Evolutionary conservation across 2,113 vertebrate species (phyloP).

Genomic region (Potamarius usumacintae): DNA sequence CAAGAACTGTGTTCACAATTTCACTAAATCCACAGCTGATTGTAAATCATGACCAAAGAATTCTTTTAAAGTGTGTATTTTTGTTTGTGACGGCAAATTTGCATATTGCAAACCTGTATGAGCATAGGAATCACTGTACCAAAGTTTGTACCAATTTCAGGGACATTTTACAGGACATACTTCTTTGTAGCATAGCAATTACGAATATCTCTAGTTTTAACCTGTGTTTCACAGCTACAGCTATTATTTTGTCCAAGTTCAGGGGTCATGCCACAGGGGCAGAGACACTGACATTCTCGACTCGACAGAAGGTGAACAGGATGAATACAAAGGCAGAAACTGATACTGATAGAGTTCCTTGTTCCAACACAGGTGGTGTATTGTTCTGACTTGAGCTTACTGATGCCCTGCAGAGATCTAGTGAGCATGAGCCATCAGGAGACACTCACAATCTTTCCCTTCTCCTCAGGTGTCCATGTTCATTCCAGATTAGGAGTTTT

Average conservation of each 20-base stretch:
- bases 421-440: slow-evolving; percentile 3
- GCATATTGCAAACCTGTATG: too few species aligned
- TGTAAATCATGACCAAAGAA: too few species aligned
- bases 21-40: too few species aligned
- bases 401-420: slow-evolving; percentile 36
- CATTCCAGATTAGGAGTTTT: slow-evolving; percentile 55
- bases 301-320: not conserved
- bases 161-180: slow-evolving; percentile 55
- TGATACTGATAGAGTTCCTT: not conserved
- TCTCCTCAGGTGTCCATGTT: slow-evolving; percentile 26
- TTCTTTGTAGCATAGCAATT: slow-evolving; percentile 63
- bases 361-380: not conserved
- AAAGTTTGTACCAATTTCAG: slow-evolving; percentile 58
- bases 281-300: slow-evolving; percentile 31
- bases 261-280: slow-evolving; percentile 35
- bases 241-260: slow-evolving; percentile 56
- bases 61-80: too few species aligned
- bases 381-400: slow-evolving; percentile 35
- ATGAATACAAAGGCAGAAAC: not conserved
- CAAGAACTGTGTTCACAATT: too few species aligned
- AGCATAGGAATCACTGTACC: too few species aligned
- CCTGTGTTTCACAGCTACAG: slow-evolving; percentile 56
- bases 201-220: slow-evolving; percentile 57
- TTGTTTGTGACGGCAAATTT: too few species aligned
- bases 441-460: slow-evolving; percentile 32